Base-by-base conservation (phyloP, 2,888 invertebrate species). In the Bibio marci region DNA sequence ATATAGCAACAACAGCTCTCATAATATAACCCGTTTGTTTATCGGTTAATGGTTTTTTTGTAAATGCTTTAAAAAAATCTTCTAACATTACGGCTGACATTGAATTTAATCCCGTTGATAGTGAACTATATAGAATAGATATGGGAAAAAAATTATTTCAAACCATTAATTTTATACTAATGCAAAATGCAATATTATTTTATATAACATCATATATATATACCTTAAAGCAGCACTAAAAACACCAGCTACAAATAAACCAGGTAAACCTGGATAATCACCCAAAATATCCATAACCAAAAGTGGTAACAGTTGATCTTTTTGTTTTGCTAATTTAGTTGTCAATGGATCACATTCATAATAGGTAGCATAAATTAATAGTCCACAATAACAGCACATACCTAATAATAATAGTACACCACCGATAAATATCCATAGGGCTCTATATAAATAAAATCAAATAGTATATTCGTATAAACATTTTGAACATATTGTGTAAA, bases 181-280 rank as follows among this genome's bases (percentile, higher is more conserved):
- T 19, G 22, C 13, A 13, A 38, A 31, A 13, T 22, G 17, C 15
- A 12, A 22, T 32, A 37, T n/a, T n/a, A n/a, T n/a, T n/a, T n/a
- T n/a, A n/a, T n/a, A n/a, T n/a, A n/a, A n/a, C n/a, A n/a, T n/a
- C n/a, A n/a, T n/a, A n/a, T 6, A 22, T 22, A 4, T 6, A 22
- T 53, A 76, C 77, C 83, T 90, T 18, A 91, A 65, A 13, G 90
- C 85, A 12, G 88, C 90, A 61, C 88, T 87, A 51, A 90, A 90
- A 2, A 91, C 79, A 19, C 88, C 87, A 31, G 90, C 86, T 0
- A 90, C 80, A 34, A 38, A 34, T 17, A 91, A 62, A 4, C 91
- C 91, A 0, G 87, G 80, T 46, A 92, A 61, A 3, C 90, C 90
- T 1, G 80, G 81, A 59, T 73, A 70, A 33, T 76, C 66, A 1